Evolutionary conservation across 2,113 vertebrate species (phyloP), one percentile per base, ranked within the genome.

Genomic region (Urocitellus parryii): DNA sequence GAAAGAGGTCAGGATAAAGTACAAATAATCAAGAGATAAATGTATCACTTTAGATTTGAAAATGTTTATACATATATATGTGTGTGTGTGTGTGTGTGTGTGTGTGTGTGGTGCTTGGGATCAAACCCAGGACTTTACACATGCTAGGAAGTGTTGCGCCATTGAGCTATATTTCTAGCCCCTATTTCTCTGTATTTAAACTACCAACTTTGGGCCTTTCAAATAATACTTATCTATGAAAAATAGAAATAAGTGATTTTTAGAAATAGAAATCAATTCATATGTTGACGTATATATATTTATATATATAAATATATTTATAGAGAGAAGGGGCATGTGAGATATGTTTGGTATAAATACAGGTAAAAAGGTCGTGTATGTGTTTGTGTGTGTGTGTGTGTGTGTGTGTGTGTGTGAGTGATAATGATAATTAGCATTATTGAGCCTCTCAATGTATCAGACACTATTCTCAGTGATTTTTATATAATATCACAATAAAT

Each of bases 1-100:
- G n/a, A 48, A 94, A 92, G 8, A 94, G 81, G 2, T 73, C 85
- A 94, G 24, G 51, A 58, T n/a, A 82, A 95, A 56, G 22, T 94
- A 12, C n/a, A 96, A 92, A 84, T 56, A 85, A 72, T 94, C 34
- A 85, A 82, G 68, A 89, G 12, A 76, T 73, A 61, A 72, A 79
- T 22, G 11, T 67, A 77, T 56, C 37, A 83, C 9, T 87, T 90
- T 68, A 53, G n/a, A 81, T 81, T 95, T 94, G 37, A 90, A 74
- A 56, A 1, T 11, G 1, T 3, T 53, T 8, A 91, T 78, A 72
- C 78, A 17, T 87, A 37, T 51, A 51, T 42, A 5, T 42, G 42
- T 45, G 42, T 58, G 56, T 22, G 1, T 58, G 56, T 58, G 56
- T 63, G n/a, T 61, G 22, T 63, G n/a, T 61, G 34, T 58, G 56